phyloP scores from a whole-genome alignment of 2,113 vertebrate genomes.

The Anser brachyrhynchus region DNA sequence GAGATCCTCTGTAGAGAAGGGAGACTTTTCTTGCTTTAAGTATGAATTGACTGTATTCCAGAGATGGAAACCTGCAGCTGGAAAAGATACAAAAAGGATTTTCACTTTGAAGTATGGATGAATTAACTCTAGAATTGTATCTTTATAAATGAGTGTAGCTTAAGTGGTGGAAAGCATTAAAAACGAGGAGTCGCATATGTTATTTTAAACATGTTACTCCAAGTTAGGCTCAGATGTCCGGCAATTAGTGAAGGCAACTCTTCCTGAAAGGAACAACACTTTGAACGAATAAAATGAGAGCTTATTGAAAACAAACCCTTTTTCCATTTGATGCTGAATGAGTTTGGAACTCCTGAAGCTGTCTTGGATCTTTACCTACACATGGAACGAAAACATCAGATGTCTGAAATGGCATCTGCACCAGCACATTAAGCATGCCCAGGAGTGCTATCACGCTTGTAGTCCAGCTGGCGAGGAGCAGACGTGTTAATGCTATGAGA shows the following conservation, averaged over 20 bases:
- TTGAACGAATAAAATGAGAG: neutral
- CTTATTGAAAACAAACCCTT: neutral
- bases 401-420: neutral
- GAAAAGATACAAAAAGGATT: neutral
- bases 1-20: neutral
- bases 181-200: neutral
- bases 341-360: neutral
- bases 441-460: rapidly evolving
- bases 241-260: neutral
- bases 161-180: neutral
- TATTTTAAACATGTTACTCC: neutral
- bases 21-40: conserved; percentile 15
- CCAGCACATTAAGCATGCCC: neutral
- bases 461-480: neutral
- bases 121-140: neutral
- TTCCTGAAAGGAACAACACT: neutral
- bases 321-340: neutral
- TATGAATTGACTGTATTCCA: conserved; percentile 21
- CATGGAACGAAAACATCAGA: neutral
- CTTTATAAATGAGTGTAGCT: neutral
- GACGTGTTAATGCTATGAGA: rapidly evolving
- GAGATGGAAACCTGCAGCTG: neutral
- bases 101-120: neutral
- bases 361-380: neutral
- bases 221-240: neutral